phyloP scores from a whole-genome alignment of 2,797 vertebrate species.

The Remorina albescens region DNA sequence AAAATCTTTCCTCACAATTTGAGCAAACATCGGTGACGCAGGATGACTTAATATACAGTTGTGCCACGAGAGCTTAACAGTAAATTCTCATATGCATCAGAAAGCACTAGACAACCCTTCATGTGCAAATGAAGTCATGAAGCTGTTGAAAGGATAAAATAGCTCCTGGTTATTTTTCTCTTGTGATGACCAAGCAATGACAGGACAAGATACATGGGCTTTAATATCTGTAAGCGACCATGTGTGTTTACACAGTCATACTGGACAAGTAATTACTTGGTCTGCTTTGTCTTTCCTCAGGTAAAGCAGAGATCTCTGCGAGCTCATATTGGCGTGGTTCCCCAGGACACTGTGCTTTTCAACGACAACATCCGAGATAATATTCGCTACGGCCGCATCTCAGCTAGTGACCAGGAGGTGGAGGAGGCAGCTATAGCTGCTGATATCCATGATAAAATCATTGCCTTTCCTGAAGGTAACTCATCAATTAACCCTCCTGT shows the following conservation, averaged over 20 bases:
- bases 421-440: slow-evolving; percentile 92
- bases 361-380: slow-evolving; percentile 94
- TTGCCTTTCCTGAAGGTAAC: slow-evolving; percentile 90
- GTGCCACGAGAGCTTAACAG: neutral
- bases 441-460: slow-evolving; percentile 93
- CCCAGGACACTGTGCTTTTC: slow-evolving; percentile 97
- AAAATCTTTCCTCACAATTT: neutral
- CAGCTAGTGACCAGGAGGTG: slow-evolving; percentile 90
- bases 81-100: neutral
- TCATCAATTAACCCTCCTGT: accelerated
- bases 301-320: slow-evolving; percentile 92
- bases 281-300: slow-evolving; percentile 68
- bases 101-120: neutral
- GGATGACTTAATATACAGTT: neutral
- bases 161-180: slow-evolving; percentile 1
- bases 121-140: neutral
- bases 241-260: neutral
- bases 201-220: neutral
- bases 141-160: slow-evolving; percentile 3
- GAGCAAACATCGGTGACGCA: neutral
- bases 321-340: slow-evolving; percentile 94
- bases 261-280: neutral
- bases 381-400: slow-evolving; percentile 92
- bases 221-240: neutral
- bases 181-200: neutral